Conservation (phyloP, 2,113 vertebrate genomes). For the Cryptotis parvus region DNA sequence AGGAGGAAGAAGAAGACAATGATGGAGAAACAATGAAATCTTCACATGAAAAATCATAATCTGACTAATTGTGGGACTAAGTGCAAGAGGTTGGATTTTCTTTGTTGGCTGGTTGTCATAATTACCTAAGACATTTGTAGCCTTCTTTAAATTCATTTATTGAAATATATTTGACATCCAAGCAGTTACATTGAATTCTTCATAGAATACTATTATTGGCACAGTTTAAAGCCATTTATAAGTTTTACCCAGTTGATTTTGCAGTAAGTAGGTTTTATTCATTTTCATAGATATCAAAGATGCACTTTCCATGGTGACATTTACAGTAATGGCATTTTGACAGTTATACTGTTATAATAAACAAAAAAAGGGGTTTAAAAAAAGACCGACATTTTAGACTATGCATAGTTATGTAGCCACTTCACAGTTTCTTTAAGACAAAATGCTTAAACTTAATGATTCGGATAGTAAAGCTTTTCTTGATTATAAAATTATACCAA, state of each 20-base stretch:
- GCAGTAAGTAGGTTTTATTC: constrained; percentile 81
- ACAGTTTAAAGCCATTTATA: constrained; percentile 87
- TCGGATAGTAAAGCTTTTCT: constrained; percentile 75
- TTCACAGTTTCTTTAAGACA: constrained; percentile 83
- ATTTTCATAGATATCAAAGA: constrained; percentile 84
- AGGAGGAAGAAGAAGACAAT: constrained; percentile 89
- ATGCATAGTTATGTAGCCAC: constrained; percentile 82
- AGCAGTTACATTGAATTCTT: constrained; percentile 85
- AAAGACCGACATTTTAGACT: constrained; percentile 84
- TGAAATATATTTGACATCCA: constrained; percentile 84
- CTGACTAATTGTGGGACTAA: constrained; percentile 87
- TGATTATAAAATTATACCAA: constrained; percentile 83
- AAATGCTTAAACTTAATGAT: constrained; percentile 83
- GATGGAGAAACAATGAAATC: constrained; percentile 87
- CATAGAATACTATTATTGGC: constrained; percentile 84
- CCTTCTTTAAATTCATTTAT: constrained; percentile 84
- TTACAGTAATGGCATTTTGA: constrained; percentile 81
- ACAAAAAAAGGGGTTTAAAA: constrained; percentile 82
- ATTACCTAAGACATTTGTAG: constrained; percentile 85
- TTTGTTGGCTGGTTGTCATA: constrained; percentile 89
- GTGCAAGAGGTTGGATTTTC: constrained; percentile 90
- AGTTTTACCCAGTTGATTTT: constrained; percentile 86
- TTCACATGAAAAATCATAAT: constrained; percentile 93
- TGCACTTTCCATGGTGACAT: constrained; percentile 78
- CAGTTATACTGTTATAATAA: constrained; percentile 84